A percentile compares a stretch with the other conserved stretches of the same genome.
Evolutionary conservation across 2,888 invertebrate species (phyloP).

Genomic region (Macrophya alboannulata): DNA sequence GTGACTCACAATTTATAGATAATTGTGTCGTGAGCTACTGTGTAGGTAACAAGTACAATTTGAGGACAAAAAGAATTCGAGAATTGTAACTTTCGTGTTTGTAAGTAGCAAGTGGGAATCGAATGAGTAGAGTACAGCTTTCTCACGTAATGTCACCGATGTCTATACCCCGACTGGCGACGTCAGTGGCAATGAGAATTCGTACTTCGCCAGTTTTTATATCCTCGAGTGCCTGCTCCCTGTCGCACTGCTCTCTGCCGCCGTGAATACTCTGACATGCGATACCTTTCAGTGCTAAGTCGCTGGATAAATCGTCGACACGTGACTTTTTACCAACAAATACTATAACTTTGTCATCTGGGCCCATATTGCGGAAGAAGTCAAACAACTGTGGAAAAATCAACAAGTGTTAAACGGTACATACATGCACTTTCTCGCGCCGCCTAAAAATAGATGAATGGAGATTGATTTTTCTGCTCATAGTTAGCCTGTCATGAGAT

Average conservation of each 20-base stretch:
- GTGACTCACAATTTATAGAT: not conserved
- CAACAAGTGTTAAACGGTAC: conserved; percentile 41
- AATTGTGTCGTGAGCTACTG: too few species aligned
- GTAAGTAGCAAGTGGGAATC: not conserved
- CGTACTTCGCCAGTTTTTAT: conserved; percentile 90
- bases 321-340: conserved; percentile 94
- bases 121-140: not conserved
- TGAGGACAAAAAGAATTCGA: not conserved
- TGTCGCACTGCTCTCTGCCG: conserved; percentile 90
- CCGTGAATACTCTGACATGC: conserved; percentile 93
- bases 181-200: conserved; percentile 96
- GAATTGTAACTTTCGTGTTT: too few species aligned
- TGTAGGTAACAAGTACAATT: too few species aligned
- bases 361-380: conserved; percentile 87
- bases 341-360: conserved; percentile 92
- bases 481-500: not conserved
- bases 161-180: conserved; percentile 96
- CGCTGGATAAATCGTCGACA: conserved; percentile 92
- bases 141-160: conserved; percentile 91
- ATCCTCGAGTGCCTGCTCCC: conserved; percentile 92
- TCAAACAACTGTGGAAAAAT: conserved; percentile 82
- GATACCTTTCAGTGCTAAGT: conserved; percentile 87
- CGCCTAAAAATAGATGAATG: not conserved
- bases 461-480: not conserved
- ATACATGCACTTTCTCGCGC: not conserved